Percentiles rank a stretch among this genome's conserved stretches.
These are phyloP conservation scores for Ochotona curzoniae DNA, from an alignment of 2,113 vertebrate species.

Conservation along the genomic window DNA sequence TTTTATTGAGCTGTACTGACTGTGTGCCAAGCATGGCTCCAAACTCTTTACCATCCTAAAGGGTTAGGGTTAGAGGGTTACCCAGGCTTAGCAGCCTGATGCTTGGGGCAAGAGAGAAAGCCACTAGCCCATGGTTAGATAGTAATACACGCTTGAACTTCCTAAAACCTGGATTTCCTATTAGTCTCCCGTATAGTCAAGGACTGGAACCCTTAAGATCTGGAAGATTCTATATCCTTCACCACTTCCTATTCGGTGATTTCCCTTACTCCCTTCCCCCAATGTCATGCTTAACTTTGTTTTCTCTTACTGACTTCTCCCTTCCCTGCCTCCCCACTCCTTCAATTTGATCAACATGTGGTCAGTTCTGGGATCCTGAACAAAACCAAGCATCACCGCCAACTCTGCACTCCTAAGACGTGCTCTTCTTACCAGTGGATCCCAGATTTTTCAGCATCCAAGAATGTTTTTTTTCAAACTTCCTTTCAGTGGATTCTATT, in stretches of 20 bases:
- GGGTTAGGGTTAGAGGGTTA: background rate
- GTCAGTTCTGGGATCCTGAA: background rate
- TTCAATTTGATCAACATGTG: background rate
- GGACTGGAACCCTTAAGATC: background rate
- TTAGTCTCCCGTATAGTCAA: background rate
- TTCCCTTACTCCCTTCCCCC: background rate
- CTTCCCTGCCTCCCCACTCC: background rate
- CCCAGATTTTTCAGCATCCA: background rate
- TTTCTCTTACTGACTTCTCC: background rate
- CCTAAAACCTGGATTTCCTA: background rate
- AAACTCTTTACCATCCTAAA: background rate
- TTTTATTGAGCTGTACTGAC: background rate
- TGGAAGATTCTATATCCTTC: background rate
- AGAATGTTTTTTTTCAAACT: background rate
- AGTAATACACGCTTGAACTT: background rate
- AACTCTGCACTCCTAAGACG: background rate
- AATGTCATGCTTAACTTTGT: background rate
- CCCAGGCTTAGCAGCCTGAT: background rate
- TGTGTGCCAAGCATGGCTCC: background rate
- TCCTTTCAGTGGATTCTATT: background rate
- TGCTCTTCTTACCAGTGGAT: background rate
- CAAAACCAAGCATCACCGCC: background rate
- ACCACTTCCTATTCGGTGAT: background rate
- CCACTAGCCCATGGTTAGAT: background rate
- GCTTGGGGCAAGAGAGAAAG: background rate